Percentiles rank a stretch among this genome's conserved stretches.
Evolutionary conservation across 2,888 invertebrate genomes (phyloP).

Genomic region (Spicauda simplicius): DNA sequence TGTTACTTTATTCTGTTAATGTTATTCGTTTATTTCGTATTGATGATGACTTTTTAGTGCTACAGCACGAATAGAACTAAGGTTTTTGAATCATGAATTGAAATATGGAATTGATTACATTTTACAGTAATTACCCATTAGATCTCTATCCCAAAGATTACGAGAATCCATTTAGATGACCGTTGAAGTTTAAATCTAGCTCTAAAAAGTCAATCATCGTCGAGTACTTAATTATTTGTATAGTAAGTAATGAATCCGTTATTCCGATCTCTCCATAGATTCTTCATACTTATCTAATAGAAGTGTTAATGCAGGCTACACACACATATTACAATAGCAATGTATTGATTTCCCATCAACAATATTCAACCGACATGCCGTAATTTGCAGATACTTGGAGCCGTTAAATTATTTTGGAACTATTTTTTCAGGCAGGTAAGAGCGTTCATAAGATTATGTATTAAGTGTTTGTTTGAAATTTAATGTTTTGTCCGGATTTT

Average conservation of each 20-base stretch:
- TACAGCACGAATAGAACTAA: conserved; percentile 46
- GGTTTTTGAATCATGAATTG: conserved; percentile 49
- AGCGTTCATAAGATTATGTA: conserved; percentile 53
- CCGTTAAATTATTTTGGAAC: conserved; percentile 71
- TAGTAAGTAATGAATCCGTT: conserved; percentile 82
- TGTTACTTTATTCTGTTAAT: conserved; percentile 79
- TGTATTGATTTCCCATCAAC: conserved; percentile 81
- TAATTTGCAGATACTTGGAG: conserved; percentile 81
- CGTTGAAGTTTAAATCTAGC: conserved; percentile 45
- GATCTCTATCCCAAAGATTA: neutral
- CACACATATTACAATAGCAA: conserved; percentile 83
- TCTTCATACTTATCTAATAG: conserved; percentile 66
- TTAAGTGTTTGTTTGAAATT: conserved; percentile 47
- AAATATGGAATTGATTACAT: conserved; percentile 65
- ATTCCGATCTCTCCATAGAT: conserved; percentile 80
- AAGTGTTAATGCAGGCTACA: conserved; percentile 78
- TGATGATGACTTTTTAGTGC: conserved; percentile 67
- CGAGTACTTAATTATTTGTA: conserved; percentile 71
- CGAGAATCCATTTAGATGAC: conserved; percentile 6
- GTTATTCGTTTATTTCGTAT: conserved; percentile 76
- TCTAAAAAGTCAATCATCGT: conserved; percentile 64
- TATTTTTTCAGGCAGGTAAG: conserved; percentile 67
- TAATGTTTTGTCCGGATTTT: conserved; percentile 72
- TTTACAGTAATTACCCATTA: conserved; percentile 9
- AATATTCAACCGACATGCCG: conserved; percentile 80